Percentiles rank a stretch among this genome's conserved stretches.
Conservation (phyloP, 2,113 vertebrate genomes). For the Forbesichthys papilliferus region DNA sequence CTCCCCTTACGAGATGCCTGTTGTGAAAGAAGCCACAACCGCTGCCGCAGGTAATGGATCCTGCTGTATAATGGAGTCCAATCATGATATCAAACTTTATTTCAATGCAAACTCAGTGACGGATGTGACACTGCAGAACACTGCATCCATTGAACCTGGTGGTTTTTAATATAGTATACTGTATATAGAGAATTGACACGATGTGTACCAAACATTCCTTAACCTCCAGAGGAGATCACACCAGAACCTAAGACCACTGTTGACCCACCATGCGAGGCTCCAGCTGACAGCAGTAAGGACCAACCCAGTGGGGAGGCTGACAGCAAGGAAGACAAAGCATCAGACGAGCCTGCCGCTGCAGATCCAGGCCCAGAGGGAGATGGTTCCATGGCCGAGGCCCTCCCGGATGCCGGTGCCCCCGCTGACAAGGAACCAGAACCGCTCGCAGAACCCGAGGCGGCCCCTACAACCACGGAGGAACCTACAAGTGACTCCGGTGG, state of each 20-base stretch:
- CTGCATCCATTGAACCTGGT: too few relatives aligned
- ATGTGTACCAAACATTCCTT: not conserved
- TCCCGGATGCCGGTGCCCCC: conserved; percentile 7
- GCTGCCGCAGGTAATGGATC: conserved; percentile 58
- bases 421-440: conserved; percentile 8
- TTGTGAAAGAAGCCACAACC: conserved; percentile 34
- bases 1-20: conserved; percentile 74
- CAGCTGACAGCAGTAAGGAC: conserved; percentile 36
- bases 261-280: conserved; percentile 23
- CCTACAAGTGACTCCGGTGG: not conserved
- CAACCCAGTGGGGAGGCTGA: conserved; percentile 35
- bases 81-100: not conserved
- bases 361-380: conserved; percentile 14
- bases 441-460: conserved; percentile 19
- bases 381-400: conserved; percentile 14
- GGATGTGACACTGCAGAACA: not conserved
- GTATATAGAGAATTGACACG: not conserved
- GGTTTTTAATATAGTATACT: not conserved
- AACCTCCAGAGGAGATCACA: conserved; percentile 32
- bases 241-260: conserved; percentile 13
- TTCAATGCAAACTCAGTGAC: not conserved
- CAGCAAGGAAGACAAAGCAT: not conserved
- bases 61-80: not conserved
- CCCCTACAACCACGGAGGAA: conserved; percentile 27
- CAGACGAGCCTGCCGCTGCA: conserved; percentile 7